phyloP scores from a whole-genome alignment of 1,140 invertebrate species.

The Lucilia cuprina region DNA sequence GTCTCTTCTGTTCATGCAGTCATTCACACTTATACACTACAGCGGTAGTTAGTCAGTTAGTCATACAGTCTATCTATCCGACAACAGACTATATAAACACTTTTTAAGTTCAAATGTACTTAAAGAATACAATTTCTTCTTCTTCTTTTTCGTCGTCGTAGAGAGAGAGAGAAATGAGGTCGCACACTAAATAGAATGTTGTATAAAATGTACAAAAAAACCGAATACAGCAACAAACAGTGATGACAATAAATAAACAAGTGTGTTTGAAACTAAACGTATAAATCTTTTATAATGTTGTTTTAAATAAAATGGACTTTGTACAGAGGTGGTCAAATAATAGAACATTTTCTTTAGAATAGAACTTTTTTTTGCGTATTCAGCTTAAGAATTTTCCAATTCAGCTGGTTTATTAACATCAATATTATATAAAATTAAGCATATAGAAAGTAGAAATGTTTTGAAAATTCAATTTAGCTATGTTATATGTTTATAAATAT shows the following conservation, averaged over 20 bases:
- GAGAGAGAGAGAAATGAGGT: not conserved
- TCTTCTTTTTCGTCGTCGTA: not conserved
- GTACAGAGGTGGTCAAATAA: no score
- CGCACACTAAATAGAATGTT: no score
- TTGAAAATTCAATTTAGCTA: no score
- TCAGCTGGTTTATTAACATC: no score
- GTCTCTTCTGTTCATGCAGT: not conserved
- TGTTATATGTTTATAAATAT: no score
- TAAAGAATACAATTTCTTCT: not conserved
- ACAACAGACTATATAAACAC: not conserved
- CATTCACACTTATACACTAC: no score
- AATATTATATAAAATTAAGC: no score
- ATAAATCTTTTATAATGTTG: not conserved
- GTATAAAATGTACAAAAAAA: not conserved
- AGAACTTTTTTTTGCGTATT: no score
- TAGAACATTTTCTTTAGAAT: no score
- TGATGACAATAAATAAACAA: not conserved
- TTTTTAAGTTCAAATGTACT: not conserved
- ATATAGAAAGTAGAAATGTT: no score
- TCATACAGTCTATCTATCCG: not conserved
- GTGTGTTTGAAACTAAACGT: not conserved
- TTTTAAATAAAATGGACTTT: no score
- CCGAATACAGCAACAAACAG: not conserved
- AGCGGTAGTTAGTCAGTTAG: not conserved
- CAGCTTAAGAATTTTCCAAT: no score